phyloP scores from a whole-genome alignment of 2,888 invertebrate species.

The Dicyrtoma fusca region DNA sequence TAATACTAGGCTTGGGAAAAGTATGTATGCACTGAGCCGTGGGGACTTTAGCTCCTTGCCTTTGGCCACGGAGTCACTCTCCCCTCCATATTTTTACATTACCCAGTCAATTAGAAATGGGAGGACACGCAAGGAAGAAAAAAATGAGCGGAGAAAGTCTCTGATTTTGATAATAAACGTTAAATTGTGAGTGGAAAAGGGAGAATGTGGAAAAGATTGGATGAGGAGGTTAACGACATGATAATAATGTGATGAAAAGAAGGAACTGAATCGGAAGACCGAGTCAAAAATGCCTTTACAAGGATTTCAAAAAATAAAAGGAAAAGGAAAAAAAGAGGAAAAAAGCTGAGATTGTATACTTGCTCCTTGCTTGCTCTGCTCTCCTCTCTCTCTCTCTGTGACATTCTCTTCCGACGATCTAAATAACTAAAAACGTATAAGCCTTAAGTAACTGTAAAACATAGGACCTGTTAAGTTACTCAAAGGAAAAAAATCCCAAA shows the following conservation, averaged over 20 bases:
- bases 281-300: constrained; percentile 15
- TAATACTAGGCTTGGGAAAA: no score
- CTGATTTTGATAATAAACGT: constrained; percentile 18
- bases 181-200: constrained; percentile 17
- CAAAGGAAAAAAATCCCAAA: no score
- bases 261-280: neutral
- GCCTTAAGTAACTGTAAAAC: no score
- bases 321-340: neutral
- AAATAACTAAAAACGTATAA: no score
- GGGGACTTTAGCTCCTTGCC: no score
- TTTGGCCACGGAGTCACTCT: neutral
- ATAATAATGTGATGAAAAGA: constrained; percentile 34
- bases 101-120: neutral
- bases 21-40: no score
- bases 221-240: constrained; percentile 30
- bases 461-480: no score
- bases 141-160: neutral
- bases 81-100: neutral
- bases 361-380: no score
- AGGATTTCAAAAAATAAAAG: neutral
- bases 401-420: no score
- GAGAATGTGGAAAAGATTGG: constrained; percentile 15
- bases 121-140: neutral
- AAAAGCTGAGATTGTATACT: neutral
- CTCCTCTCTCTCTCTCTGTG: no score